Base-by-base conservation (phyloP, 2,888 invertebrate species). In the Phasia obesa region DNA sequence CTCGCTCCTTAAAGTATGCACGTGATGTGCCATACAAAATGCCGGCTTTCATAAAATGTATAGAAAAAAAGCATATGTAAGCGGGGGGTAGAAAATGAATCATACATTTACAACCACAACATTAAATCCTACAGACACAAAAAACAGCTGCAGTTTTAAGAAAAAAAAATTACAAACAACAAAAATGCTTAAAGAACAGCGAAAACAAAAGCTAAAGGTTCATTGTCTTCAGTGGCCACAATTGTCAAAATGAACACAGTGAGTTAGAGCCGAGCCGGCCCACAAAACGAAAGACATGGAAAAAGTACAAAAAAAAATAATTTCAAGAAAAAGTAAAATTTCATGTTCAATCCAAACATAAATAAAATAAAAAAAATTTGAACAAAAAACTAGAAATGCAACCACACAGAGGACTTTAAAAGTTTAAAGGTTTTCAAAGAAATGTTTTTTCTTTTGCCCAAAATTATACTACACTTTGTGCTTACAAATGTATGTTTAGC, bases 151-250 rank as follows among this genome's bases (percentile, higher is more conserved):
- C 70, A 83, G 67, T 75, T 78, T 71, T 71, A 55, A 49, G 23
- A 21, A 25, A 5, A 42, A 38, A 57, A 19, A 70, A 21, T 25
- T 17, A 62, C 0, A 35, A 31, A 47, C 47, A 64, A 47, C 25
- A 65, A 55, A 60, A 71, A 19, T 15, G 23, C 19, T 77, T 64
- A 1, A 65, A 27, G 19, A 65, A 65, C 27, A 59, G 78, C 78
- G 59, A 83, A 83, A 78, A 78, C 75, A 83, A 83, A 83, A 70
- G 75, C 79, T 57, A 44, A 83, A 79, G 71, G 83, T 83, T 83
- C 83, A 83, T 83, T 83, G 83, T 79, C 83, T 79, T 75, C 65
- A 57, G 19, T 76, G 64, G 75, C 75, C 75, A 65, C 75, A 81
- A 77, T 77, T 55, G 69, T 76, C 27, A 42, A 62, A 55, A 55